Conservation (phyloP, 2,888 invertebrate species). For the Campoplex nolae region DNA sequence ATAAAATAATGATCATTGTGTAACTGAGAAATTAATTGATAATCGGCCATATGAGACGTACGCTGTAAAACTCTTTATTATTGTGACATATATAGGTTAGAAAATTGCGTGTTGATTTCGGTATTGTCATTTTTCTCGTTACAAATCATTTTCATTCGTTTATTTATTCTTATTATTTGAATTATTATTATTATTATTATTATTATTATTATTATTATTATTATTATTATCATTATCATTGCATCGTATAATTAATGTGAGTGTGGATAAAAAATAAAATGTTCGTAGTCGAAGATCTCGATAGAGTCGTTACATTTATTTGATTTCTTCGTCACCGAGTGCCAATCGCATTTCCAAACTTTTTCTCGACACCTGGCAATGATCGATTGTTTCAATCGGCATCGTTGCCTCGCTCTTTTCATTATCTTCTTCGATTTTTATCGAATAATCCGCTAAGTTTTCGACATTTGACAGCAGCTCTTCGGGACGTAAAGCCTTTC, state of each 20-base stretch:
- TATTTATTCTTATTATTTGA: slow-evolving; percentile 41
- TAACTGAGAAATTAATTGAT: slow-evolving; percentile 28
- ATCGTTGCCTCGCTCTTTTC: background rate
- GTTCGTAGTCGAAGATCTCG: slow-evolving; percentile 74
- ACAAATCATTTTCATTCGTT: slow-evolving; percentile 52
- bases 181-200: slow-evolving; percentile 70
- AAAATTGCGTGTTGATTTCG: slow-evolving; percentile 34
- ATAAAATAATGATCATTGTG: slow-evolving; percentile 60
- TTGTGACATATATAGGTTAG: slow-evolving; percentile 15
- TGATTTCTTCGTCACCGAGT: slow-evolving; percentile 61
- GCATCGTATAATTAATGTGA: slow-evolving; percentile 76
- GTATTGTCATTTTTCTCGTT: slow-evolving; percentile 51
- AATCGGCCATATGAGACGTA: slow-evolving; percentile 3
- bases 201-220: slow-evolving; percentile 57
- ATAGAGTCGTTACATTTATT: slow-evolving; percentile 62
- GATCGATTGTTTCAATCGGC: slow-evolving; percentile 17
- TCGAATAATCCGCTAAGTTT: background rate
- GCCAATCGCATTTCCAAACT: slow-evolving; percentile 75
- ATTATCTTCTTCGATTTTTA: background rate
- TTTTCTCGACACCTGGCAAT: slow-evolving; percentile 61
- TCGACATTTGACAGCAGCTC: background rate
- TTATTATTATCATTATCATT: slow-evolving; percentile 70
- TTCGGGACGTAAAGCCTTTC: slow-evolving; percentile 54
- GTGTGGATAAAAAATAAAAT: slow-evolving; percentile 77
- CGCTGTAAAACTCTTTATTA: slow-evolving; percentile 55